Conservation (phyloP, 2,113 vertebrate genomes). For the Cepphus grylle region DNA sequence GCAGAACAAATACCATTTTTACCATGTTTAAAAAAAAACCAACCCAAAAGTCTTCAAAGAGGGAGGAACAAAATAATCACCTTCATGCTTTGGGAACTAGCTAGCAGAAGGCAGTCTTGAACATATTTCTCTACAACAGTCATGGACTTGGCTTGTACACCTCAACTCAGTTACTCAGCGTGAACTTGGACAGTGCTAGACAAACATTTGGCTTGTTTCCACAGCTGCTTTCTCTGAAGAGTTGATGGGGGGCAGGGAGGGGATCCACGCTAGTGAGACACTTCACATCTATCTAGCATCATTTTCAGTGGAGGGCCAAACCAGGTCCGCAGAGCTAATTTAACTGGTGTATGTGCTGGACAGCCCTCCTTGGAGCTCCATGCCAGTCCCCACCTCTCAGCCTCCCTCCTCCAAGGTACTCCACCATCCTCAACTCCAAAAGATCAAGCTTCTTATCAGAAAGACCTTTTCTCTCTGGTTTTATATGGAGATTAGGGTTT, state of each 20-base stretch:
- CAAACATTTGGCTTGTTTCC: conserved; percentile 20
- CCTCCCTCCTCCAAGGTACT: neutral
- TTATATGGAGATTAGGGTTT: neutral
- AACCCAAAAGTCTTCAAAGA: neutral
- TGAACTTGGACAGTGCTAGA: conserved; percentile 24
- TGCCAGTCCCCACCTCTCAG: neutral
- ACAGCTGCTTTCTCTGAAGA: conserved; percentile 29
- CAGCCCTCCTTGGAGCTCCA: neutral
- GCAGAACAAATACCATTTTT: neutral
- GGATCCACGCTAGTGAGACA: neutral
- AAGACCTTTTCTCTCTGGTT: neutral
- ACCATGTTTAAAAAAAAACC: neutral
- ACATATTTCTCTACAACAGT: conserved; percentile 48
- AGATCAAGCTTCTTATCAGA: neutral
- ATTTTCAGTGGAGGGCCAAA: neutral
- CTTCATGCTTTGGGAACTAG: conserved; percentile 1
- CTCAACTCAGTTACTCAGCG: conserved; percentile 31
- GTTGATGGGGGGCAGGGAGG: neutral
- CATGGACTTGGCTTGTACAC: conserved; percentile 46
- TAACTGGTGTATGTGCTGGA: neutral
- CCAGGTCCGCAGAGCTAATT: neutral
- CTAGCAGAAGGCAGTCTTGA: conserved; percentile 20
- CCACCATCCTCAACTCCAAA: neutral
- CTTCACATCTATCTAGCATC: neutral
- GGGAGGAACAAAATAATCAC: neutral